Percentiles rank a stretch among this genome's conserved stretches.
phyloP scores from a whole-genome alignment of 2,113 vertebrate species.

The Leucoraja erinaceus region DNA sequence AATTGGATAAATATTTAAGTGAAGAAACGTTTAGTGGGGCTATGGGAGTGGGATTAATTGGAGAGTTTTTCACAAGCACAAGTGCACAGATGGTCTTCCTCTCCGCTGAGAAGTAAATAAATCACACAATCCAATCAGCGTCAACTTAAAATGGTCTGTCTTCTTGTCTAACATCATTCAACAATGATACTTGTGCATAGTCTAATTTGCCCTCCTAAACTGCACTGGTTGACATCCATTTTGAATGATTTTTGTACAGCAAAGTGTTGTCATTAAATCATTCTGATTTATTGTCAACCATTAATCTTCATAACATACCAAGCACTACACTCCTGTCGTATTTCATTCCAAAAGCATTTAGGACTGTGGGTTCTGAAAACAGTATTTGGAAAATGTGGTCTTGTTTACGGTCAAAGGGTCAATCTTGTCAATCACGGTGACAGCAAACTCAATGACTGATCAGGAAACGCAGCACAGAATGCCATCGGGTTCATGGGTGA shows the following conservation, averaged over 20 bases:
- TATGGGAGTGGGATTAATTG: background rate
- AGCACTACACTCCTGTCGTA: background rate
- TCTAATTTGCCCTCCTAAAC: background rate
- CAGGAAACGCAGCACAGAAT: background rate
- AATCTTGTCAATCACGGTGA: background rate
- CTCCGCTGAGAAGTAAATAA: background rate
- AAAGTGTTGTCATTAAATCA: background rate
- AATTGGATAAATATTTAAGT: background rate
- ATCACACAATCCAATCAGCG: background rate
- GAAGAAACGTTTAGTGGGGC: background rate
- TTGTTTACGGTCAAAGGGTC: background rate
- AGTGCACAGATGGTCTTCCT: background rate
- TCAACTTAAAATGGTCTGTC: background rate
- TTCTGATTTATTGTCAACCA: background rate
- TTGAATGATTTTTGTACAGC: background rate
- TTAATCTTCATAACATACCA: background rate
- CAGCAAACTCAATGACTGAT: background rate
- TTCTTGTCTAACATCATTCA: background rate
- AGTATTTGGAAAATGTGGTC: background rate
- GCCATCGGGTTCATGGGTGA: background rate
- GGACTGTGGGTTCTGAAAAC: background rate
- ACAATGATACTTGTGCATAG: background rate
- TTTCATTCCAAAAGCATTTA: background rate
- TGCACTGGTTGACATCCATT: background rate
- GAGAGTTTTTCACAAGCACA: background rate